Percentiles rank a stretch among this genome's conserved stretches.
Evolutionary conservation across 35 echinoderm and acorn worm genomes (phyloP).

Genomic region (Heliocidaris erythrogramma): DNA sequence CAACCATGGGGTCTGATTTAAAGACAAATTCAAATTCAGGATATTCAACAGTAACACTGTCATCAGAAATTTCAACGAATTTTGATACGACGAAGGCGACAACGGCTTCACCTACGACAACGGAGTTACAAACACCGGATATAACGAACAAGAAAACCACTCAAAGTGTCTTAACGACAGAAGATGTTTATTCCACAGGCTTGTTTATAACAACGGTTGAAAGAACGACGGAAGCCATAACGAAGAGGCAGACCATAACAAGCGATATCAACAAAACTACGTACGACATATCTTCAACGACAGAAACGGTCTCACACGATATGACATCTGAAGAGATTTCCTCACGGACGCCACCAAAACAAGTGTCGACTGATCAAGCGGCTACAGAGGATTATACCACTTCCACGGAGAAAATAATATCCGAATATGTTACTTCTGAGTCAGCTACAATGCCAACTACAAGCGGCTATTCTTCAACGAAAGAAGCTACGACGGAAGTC

Average conservation of each 20-base stretch:
- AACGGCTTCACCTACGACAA: background rate
- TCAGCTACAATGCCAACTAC: background rate
- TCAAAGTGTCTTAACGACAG: background rate
- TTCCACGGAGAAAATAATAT: background rate
- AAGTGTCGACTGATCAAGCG: background rate
- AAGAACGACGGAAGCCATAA: background rate
- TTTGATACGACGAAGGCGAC: too few relatives aligned
- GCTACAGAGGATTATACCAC: background rate
- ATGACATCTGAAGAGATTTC: background rate
- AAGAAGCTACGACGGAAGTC: background rate
- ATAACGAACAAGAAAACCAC: background rate
- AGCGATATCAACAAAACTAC: background rate
- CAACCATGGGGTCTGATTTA: background rate
- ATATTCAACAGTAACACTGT: background rate
- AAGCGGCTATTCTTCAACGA: background rate
- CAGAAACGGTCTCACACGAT: background rate
- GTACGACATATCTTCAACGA: background rate
- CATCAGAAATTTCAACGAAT: too few relatives aligned
- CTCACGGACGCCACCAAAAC: background rate
- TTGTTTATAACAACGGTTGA: background rate
- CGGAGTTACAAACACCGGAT: background rate
- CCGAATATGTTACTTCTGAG: background rate
- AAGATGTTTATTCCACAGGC: background rate
- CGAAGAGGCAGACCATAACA: background rate
- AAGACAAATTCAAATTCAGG: background rate